Conservation (phyloP, 2,888 invertebrate genomes). For the Meiosimyza platycephala region DNA sequence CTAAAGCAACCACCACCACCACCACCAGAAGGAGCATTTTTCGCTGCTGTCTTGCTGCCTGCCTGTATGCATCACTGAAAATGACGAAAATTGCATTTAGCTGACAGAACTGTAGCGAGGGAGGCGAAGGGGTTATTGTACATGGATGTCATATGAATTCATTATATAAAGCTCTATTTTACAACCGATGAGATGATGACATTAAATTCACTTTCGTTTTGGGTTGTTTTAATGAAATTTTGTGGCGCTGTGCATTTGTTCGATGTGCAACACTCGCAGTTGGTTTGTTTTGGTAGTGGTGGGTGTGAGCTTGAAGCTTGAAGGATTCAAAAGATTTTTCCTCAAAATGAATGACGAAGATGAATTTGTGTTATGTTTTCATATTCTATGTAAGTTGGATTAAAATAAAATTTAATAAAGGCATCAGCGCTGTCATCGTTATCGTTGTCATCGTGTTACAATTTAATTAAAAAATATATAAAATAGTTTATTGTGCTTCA, state of each 20-base stretch:
- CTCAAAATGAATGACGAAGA: not conserved
- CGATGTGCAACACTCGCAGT: not conserved
- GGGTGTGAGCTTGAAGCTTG: too few species aligned
- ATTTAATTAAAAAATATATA: constrained; percentile 7
- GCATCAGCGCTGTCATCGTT: not conserved
- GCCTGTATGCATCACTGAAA: not conserved
- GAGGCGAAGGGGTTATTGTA: not conserved
- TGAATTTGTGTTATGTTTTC: not conserved
- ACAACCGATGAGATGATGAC: not conserved
- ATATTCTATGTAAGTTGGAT: not conserved
- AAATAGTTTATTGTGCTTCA: constrained; percentile 11
- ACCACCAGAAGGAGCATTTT: too few species aligned
- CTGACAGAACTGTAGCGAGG: not conserved
- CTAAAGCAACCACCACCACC: too few species aligned
- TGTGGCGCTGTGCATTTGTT: constrained; percentile 6
- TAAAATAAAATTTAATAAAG: constrained; percentile 14
- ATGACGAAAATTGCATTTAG: constrained; percentile 13
- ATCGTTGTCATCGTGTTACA: not conserved
- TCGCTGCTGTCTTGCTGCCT: too few species aligned
- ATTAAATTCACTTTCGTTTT: not conserved
- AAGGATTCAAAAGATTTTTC: not conserved
- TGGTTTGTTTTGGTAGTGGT: not conserved
- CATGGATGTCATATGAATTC: constrained; percentile 8
- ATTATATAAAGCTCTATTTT: not conserved
- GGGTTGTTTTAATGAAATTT: constrained; percentile 25